A percentile compares a stretch with the other conserved stretches of the same genome.
These are phyloP conservation scores for Automeris io DNA, from an alignment of 2,888 invertebrate species.

Conservation along the genomic window DNA sequence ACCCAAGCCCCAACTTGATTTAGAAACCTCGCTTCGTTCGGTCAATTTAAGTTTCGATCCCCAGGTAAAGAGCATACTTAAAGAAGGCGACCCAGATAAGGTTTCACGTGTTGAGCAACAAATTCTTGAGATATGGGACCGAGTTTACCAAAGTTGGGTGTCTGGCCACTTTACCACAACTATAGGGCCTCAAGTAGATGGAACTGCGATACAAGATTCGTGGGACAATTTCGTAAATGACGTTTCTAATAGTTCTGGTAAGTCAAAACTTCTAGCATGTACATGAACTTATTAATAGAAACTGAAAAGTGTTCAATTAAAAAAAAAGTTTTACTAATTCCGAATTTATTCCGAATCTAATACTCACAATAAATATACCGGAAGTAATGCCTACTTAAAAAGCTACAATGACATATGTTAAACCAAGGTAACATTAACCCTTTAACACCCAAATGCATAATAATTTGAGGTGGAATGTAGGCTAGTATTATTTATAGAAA, in stretches of 20 bases:
- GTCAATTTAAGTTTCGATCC: too few relatives aligned
- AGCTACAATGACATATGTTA: too few relatives aligned
- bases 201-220: conserved; percentile 82
- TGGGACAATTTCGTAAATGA: conserved; percentile 84
- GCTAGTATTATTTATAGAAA: too few relatives aligned
- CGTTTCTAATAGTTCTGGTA: conserved; percentile 86
- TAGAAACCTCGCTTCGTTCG: too few relatives aligned
- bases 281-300: neutral
- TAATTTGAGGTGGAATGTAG: too few relatives aligned
- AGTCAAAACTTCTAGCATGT: conserved; percentile 4
- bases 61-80: conserved; percentile 87
- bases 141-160: conserved; percentile 95
- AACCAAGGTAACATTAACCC: too few relatives aligned
- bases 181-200: conserved; percentile 84
- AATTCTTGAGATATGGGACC: conserved; percentile 94
- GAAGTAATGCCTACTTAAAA: too few relatives aligned
- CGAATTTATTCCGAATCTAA: too few relatives aligned
- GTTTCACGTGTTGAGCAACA: conserved; percentile 90
- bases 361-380: too few relatives aligned
- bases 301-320: neutral
- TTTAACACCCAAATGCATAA: too few relatives aligned
- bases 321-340: neutral
- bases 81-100: conserved; percentile 87
- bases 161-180: conserved; percentile 77
- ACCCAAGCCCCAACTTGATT: too few relatives aligned